phyloP scores from a whole-genome alignment of 2,888 invertebrate genomes.

The Drosophila engyochracea region DNA sequence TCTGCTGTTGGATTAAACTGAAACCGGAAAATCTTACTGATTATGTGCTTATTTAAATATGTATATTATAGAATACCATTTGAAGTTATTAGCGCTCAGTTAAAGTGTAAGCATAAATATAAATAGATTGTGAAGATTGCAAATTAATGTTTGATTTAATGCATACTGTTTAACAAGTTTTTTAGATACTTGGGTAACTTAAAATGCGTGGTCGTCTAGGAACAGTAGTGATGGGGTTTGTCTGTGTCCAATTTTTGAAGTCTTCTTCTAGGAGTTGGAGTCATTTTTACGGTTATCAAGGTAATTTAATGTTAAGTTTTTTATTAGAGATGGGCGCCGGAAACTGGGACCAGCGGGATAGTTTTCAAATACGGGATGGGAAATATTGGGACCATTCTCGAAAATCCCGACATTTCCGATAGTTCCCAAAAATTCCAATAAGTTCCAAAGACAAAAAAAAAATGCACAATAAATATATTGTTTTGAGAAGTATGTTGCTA shows the following conservation, averaged over 20 bases:
- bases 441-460: not conserved
- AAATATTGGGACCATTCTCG: not conserved
- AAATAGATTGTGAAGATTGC: no score
- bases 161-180: not conserved
- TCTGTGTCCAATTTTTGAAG: not conserved
- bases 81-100: not conserved
- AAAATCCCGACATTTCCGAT: not conserved
- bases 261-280: not conserved
- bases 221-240: not conserved
- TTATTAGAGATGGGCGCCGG: not conserved
- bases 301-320: not conserved
- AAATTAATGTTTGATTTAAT: no score
- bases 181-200: not conserved
- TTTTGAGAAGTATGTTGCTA: not conserved
- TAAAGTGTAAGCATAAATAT: not conserved
- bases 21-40: not conserved
- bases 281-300: not conserved
- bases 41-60: not conserved
- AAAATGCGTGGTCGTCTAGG: not conserved
- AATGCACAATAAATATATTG: not conserved
- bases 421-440: not conserved
- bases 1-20: not conserved
- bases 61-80: not conserved
- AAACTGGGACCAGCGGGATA: not conserved
- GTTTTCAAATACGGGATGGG: not conserved